A percentile compares a stretch with the other conserved stretches of the same genome.
These are phyloP conservation scores for Protobothrops mucrosquamatus DNA, from an alignment of 2,113 vertebrate species.

Conservation along the genomic window DNA sequence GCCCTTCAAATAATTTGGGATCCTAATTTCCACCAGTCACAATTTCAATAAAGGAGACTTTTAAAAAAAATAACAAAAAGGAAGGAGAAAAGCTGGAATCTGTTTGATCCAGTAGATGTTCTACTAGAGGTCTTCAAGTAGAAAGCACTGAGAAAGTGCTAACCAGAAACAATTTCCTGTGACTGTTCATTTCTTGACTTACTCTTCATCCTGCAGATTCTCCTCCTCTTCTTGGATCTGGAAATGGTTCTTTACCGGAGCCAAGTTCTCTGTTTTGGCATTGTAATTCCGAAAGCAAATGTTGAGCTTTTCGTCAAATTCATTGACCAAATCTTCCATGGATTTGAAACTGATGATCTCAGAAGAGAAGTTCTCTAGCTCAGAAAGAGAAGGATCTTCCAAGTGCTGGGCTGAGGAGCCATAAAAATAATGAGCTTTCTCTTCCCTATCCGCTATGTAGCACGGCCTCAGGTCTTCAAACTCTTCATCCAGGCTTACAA, in stretches of 20 bases:
- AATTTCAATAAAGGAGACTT: background rate
- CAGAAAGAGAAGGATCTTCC: conserved; percentile 89
- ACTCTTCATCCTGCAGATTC: conserved; percentile 89
- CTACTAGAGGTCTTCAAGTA: background rate
- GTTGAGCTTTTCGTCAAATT: conserved; percentile 93
- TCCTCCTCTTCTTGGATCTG: conserved; percentile 87
- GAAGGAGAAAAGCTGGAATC: background rate
- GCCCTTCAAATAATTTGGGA: background rate
- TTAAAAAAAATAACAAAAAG: background rate
- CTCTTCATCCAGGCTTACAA: conserved; percentile 91
- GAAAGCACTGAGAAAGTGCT: background rate
- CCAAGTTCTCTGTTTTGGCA: conserved; percentile 87
- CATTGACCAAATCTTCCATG: conserved; percentile 93
- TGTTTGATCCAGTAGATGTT: background rate
- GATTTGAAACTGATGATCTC: conserved; percentile 97
- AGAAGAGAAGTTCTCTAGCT: conserved; percentile 90
- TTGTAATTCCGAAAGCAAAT: conserved; percentile 96
- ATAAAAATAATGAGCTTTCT: conserved; percentile 64
- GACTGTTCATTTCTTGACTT: conserved; percentile 55
- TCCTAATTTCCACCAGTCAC: background rate
- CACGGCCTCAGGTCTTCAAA: conserved; percentile 86
- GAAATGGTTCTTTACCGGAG: conserved; percentile 84
- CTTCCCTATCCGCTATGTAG: conserved; percentile 74
- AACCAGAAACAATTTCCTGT: background rate
- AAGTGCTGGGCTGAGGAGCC: conserved; percentile 71